These are phyloP conservation scores for Dilophus febrilis DNA, from an alignment of 2,888 invertebrate species.

Conservation along the genomic window DNA sequence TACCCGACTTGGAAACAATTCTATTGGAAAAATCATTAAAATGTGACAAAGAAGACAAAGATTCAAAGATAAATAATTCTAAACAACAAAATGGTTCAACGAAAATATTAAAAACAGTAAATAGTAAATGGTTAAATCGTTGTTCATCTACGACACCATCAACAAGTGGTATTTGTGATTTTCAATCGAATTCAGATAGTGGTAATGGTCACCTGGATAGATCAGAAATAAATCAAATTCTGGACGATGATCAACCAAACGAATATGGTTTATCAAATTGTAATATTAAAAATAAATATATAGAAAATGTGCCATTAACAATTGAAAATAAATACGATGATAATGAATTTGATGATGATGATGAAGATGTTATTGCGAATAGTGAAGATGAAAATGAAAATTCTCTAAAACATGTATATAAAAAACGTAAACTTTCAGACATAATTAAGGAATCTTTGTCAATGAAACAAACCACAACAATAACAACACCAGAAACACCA, in stretches of 20 bases:
- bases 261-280: slow-evolving; percentile 4
- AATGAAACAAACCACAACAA: not conserved
- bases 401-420: slow-evolving; percentile 38
- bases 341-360: slow-evolving; percentile 39
- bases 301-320: too few relatives aligned
- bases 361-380: slow-evolving; percentile 50
- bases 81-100: not conserved
- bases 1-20: slow-evolving; percentile 28
- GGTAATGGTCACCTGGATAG: too few relatives aligned
- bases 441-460: slow-evolving; percentile 1
- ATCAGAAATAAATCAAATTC: too few relatives aligned
- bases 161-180: too few relatives aligned
- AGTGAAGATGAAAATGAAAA: slow-evolving; percentile 45
- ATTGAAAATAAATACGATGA: not conserved
- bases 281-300: not conserved
- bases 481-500: not conserved
- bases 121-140: slow-evolving; percentile 30
- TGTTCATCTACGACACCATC: too few relatives aligned
- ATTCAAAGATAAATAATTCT: too few relatives aligned
- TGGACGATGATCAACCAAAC: not conserved
- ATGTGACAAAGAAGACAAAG: slow-evolving; percentile 9
- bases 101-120: slow-evolving; percentile 19
- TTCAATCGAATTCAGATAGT: too few relatives aligned
- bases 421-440: slow-evolving; percentile 31
- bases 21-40: slow-evolving; percentile 14